A percentile compares a stretch with the other conserved stretches of the same genome.
Conservation (phyloP, 2,797 vertebrate genomes). For the Benthosema pterotum region DNA sequence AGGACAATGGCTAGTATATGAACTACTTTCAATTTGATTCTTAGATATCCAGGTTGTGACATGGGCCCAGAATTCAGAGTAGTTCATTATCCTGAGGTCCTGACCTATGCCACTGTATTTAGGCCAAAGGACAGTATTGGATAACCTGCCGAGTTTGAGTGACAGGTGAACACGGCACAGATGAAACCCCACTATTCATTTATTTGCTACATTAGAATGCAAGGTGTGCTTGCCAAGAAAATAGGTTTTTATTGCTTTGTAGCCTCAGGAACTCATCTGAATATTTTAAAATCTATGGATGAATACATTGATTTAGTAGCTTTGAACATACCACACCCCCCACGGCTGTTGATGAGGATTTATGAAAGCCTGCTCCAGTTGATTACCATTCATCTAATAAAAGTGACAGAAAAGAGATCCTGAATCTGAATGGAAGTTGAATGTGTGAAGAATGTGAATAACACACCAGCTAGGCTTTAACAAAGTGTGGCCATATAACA, state of each 20-base stretch:
- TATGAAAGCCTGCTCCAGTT: conserved; percentile 54
- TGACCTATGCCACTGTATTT: conserved; percentile 37
- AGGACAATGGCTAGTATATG: too few species aligned
- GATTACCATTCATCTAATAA: conserved; percentile 62
- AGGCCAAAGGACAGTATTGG: conserved; percentile 73
- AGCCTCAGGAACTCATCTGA: conserved; percentile 69
- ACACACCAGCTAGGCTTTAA: conserved; percentile 15
- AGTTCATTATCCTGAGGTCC: conserved; percentile 28
- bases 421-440: conserved; percentile 15
- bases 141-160: conserved; percentile 59
- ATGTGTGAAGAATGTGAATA: conserved; percentile 12
- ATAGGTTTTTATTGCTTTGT: conserved; percentile 73
- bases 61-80: too few species aligned
- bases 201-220: conserved; percentile 71
- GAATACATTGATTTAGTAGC: conserved; percentile 67
- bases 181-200: conserved; percentile 71
- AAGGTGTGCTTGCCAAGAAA: conserved; percentile 69
- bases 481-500: conserved; percentile 18
- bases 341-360: conserved; percentile 45
- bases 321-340: conserved; percentile 51
- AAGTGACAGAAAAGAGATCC: conserved; percentile 47
- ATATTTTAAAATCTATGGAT: conserved; percentile 75
- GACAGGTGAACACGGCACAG: conserved; percentile 73
- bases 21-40: too few species aligned
- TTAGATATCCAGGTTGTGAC: too few species aligned